Conservation (phyloP, 2,888 invertebrate genomes). For the Himalopsyche anomala region DNA sequence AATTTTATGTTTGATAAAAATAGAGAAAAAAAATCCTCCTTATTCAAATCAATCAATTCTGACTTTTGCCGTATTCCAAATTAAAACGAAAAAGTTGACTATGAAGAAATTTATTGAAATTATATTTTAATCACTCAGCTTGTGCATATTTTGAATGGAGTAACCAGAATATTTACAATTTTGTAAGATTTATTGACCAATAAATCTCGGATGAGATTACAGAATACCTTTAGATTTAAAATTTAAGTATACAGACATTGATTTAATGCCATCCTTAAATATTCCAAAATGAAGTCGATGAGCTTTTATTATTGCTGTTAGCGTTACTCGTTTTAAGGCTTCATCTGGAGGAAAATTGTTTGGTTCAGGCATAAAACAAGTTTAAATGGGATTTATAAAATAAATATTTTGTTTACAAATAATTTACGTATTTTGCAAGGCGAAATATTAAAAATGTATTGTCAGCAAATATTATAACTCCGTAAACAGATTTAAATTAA, state of each 20-base stretch:
- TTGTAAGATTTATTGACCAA: conserved; percentile 11
- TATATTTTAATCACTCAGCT: not conserved
- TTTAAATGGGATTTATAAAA: not conserved
- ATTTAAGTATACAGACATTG: not conserved
- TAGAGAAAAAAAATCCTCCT: too few species aligned
- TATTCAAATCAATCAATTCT: too few species aligned
- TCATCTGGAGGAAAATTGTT: not conserved
- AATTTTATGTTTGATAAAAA: too few species aligned
- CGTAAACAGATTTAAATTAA: too few species aligned
- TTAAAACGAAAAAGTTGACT: not conserved
- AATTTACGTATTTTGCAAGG: not conserved
- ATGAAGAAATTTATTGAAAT: not conserved
- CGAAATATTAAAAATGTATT: too few species aligned
- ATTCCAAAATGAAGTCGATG: not conserved
- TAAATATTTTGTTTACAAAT: not conserved
- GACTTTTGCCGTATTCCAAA: not conserved
- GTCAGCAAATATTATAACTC: too few species aligned
- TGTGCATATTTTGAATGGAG: not conserved
- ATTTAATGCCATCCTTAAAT: conserved; percentile 13
- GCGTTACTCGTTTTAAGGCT: not conserved
- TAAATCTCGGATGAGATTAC: conserved; percentile 11
- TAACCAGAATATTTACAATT: not conserved
- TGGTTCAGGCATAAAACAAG: not conserved
- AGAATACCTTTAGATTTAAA: not conserved
- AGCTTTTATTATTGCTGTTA: not conserved